phyloP scores from a whole-genome alignment of 2,113 vertebrate genomes.

The Paraplagusia blochii region DNA sequence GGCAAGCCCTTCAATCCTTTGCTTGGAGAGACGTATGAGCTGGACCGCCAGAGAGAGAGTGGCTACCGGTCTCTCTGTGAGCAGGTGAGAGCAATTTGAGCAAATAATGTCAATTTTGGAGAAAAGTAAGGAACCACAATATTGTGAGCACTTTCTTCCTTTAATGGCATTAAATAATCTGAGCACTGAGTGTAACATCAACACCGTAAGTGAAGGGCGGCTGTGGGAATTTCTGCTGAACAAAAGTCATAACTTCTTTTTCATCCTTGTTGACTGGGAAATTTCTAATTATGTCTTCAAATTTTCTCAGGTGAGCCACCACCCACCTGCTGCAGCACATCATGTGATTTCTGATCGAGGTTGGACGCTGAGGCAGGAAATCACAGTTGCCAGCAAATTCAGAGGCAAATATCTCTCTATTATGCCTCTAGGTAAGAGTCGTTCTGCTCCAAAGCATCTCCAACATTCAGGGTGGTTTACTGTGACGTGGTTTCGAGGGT shows the following conservation, averaged over 20 bases:
- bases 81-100: conserved; percentile 75
- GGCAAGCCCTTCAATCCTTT: conserved; percentile 97
- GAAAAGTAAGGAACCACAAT: too few species aligned
- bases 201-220: too few species aligned
- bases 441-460: accelerated
- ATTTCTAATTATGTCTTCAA: too few species aligned
- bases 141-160: too few species aligned
- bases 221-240: too few species aligned
- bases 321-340: conserved; percentile 92
- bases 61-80: conserved; percentile 93
- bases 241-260: too few species aligned
- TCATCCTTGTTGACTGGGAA: too few species aligned
- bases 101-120: too few species aligned
- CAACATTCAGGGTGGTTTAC: neutral
- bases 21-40: conserved; percentile 91
- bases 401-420: conserved; percentile 96
- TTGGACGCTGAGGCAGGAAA: conserved; percentile 93
- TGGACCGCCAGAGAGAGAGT: conserved; percentile 87
- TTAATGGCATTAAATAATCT: too few species aligned
- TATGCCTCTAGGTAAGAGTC: conserved; percentile 88
- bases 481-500: neutral
- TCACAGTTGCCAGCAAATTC: conserved; percentile 97
- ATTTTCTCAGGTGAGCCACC: conserved; percentile 87
- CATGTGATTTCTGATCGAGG: conserved; percentile 89
- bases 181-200: too few species aligned